phyloP scores from a whole-genome alignment of 1,140 invertebrate species.

The Marisa cornuarietis region DNA sequence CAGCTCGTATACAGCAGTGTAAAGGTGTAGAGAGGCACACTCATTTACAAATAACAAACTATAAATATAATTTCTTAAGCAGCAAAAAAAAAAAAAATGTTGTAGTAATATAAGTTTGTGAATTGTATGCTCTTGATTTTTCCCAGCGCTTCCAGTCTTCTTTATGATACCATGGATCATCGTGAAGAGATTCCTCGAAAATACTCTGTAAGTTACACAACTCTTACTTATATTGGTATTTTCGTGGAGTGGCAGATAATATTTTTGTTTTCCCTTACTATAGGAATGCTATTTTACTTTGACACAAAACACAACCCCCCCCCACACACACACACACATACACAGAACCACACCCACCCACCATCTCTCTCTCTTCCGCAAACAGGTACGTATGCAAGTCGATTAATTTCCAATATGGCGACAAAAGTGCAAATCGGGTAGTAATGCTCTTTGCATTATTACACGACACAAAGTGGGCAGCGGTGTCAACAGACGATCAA shows the following conservation, averaged over 20 bases:
- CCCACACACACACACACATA: background rate
- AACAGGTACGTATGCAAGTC: too few species aligned
- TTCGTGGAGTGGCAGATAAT: too few species aligned
- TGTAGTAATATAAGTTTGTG: background rate
- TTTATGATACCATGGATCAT: slow-evolving; percentile 73
- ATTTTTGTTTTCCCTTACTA: too few species aligned
- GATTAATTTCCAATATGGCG: too few species aligned
- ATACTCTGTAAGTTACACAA: slow-evolving; percentile 29
- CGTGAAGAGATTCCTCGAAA: slow-evolving; percentile 69
- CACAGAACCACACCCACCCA: background rate
- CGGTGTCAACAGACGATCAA: too few species aligned
- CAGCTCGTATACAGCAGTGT: too few species aligned
- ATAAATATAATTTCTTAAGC: background rate
- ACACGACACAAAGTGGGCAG: too few species aligned
- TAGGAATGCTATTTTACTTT: too few species aligned
- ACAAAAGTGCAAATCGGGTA: too few species aligned
- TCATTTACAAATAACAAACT: background rate
- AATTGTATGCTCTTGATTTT: background rate
- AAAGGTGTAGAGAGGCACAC: background rate
- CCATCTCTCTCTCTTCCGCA: too few species aligned
- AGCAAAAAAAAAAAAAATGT: background rate
- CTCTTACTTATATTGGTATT: too few species aligned
- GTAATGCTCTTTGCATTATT: too few species aligned
- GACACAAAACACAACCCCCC: background rate
- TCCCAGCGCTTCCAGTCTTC: slow-evolving; percentile 51